phyloP scores from a whole-genome alignment of 2,113 vertebrate species.

The Neotragus pygmaeus region DNA sequence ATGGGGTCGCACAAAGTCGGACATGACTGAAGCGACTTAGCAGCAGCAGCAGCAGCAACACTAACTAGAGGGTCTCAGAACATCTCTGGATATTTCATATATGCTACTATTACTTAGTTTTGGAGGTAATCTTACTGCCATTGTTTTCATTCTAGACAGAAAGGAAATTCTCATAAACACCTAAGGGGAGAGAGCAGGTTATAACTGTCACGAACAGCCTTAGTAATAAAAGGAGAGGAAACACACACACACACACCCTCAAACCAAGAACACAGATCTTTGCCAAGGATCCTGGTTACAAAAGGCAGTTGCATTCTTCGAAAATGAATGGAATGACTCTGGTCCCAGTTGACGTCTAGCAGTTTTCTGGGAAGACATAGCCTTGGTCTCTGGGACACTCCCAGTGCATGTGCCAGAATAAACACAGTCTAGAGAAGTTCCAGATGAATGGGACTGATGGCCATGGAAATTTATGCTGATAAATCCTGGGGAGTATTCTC shows the following conservation, averaged over 20 bases:
- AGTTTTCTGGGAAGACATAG: not conserved
- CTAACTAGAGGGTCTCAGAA: not conserved
- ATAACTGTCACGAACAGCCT: constrained; percentile 29
- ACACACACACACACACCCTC: not conserved
- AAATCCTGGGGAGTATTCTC: not conserved
- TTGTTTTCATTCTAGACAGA: constrained; percentile 78
- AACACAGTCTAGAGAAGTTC: not conserved
- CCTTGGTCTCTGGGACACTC: not conserved
- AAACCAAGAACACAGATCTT: not conserved
- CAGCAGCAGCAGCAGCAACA: not conserved
- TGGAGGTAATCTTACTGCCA: constrained; percentile 66
- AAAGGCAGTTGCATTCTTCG: constrained; percentile 10
- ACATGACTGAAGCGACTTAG: no score
- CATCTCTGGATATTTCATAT: not conserved
- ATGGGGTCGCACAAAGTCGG: no score
- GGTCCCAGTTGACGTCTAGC: not conserved
- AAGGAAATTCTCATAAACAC: constrained; percentile 78
- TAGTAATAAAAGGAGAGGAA: constrained; percentile 35
- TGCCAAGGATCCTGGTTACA: not conserved
- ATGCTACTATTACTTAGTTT: not conserved
- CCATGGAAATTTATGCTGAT: not conserved
- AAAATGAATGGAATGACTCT: not conserved
- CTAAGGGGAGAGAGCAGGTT: constrained; percentile 79
- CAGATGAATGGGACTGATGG: not conserved
- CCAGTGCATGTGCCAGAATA: not conserved